Evolutionary conservation across 2,888 invertebrate species (phyloP).

Genomic region (Noctua pronuba): DNA sequence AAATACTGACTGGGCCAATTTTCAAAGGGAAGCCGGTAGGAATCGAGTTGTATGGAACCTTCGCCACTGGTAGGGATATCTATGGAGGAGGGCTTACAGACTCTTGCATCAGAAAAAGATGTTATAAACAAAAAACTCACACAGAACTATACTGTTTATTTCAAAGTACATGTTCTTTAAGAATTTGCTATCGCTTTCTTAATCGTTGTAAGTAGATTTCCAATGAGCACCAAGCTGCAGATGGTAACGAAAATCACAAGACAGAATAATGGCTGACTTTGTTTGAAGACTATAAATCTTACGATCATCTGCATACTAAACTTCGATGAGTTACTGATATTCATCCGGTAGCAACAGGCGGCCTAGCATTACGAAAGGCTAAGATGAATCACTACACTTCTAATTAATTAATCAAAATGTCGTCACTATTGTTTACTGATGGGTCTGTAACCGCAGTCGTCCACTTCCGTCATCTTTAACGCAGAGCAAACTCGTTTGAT

Average conservation of each 20-base stretch:
- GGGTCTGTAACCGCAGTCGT: not conserved
- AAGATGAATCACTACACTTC: conserved; percentile 15
- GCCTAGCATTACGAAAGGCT: not conserved
- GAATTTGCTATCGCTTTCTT: no score
- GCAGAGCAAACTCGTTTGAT: not conserved
- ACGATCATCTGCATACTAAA: not conserved
- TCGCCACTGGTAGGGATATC: no score
- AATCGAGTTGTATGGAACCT: no score
- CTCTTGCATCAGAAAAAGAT: no score
- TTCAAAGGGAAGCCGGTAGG: no score
- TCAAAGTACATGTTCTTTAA: no score
- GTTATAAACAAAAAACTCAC: no score
- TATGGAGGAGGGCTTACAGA: no score
- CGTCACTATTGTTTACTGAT: conserved; percentile 12
- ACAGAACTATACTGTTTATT: no score
- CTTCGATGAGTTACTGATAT: not conserved
- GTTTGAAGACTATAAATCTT: not conserved
- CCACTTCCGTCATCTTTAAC: not conserved
- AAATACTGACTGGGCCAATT: no score
- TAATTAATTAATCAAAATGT: conserved; percentile 28
- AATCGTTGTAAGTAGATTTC: no score
- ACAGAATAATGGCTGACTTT: not conserved
- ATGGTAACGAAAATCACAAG: not conserved
- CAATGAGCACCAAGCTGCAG: not conserved
- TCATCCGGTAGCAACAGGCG: not conserved